Percentiles rank a stretch among this genome's conserved stretches.
Conservation (phyloP, 2,888 invertebrate genomes). For the Ochlodes sylvanus region DNA sequence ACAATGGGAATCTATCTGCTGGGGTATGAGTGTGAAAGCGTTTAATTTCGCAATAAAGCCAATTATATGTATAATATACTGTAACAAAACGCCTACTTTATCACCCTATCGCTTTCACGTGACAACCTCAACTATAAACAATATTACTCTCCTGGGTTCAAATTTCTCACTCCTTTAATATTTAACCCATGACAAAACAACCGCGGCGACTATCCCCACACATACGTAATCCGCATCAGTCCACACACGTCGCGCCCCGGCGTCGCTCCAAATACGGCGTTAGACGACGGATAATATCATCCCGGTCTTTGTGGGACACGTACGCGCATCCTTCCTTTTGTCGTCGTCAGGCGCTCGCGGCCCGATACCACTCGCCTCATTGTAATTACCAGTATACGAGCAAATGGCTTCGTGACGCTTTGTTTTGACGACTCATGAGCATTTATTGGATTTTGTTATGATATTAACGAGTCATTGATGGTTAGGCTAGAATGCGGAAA, state of each 20-base stretch:
- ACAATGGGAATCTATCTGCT: no score
- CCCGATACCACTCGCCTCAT: conserved; percentile 5
- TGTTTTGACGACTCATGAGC: conserved; percentile 16
- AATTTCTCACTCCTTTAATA: conserved; percentile 2
- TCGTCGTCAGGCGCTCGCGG: conserved; percentile 45
- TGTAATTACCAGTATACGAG: conserved; percentile 17
- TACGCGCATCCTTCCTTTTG: conserved; percentile 78
- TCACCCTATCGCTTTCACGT: not conserved
- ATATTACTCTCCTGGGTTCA: not conserved
- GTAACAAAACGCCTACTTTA: no score
- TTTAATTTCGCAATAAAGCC: no score
- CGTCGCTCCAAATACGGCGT: conserved; percentile 66
- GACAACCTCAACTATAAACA: not conserved
- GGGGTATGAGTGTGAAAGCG: no score
- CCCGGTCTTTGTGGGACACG: conserved; percentile 76
- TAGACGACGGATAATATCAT: conserved; percentile 69
- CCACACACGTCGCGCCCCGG: conserved; percentile 55
- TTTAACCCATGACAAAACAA: conserved; percentile 16
- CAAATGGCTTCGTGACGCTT: conserved; percentile 13
- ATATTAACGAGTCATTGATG: not conserved
- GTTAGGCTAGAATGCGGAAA: not conserved
- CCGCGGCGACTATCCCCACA: not conserved
- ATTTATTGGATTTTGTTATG: not conserved
- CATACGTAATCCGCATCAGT: conserved; percentile 40
- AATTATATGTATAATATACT: no score